A percentile compares a stretch with the other conserved stretches of the same genome.
phyloP scores from a whole-genome alignment of 2,888 invertebrate genomes.

The Chymomyza amoena region DNA sequence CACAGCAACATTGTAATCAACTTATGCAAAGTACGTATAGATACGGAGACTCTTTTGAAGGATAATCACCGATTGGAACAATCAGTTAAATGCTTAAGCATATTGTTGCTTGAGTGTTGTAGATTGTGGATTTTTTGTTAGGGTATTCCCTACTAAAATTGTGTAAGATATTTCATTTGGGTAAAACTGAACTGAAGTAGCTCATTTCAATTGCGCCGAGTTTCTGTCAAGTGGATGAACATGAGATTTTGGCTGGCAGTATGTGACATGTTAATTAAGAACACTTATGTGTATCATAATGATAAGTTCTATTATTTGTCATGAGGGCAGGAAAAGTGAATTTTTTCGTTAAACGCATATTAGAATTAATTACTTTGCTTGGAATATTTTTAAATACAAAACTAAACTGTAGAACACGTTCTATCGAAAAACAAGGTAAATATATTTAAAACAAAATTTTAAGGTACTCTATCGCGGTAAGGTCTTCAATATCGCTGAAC shows the following conservation, averaged over 20 bases:
- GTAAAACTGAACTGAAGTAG: conserved; percentile 59
- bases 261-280: neutral
- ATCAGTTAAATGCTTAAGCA: conserved; percentile 63
- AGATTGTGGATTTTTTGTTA: conserved; percentile 16
- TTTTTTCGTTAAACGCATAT: conserved; percentile 1
- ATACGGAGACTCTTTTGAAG: conserved; percentile 49
- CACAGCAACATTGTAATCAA: conserved; percentile 21
- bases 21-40: neutral
- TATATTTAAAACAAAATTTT: conserved; percentile 20
- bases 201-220: conserved; percentile 53
- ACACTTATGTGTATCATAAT: neutral
- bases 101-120: conserved; percentile 15
- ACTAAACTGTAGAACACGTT: conserved; percentile 30
- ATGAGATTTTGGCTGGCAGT: neutral
- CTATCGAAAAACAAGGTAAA: conserved; percentile 60
- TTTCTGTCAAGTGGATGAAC: conserved; percentile 1
- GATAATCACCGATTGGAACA: conserved; percentile 71
- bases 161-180: conserved; percentile 54
- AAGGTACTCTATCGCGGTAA: conserved; percentile 23
- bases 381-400: too few relatives aligned
- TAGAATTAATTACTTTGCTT: too few relatives aligned
- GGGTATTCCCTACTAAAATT: conserved; percentile 36
- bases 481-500: neutral
- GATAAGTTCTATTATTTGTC: neutral
- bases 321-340: neutral